Base-by-base conservation (phyloP, 2,113 vertebrate genomes). In the Callipepla californica region DNA sequence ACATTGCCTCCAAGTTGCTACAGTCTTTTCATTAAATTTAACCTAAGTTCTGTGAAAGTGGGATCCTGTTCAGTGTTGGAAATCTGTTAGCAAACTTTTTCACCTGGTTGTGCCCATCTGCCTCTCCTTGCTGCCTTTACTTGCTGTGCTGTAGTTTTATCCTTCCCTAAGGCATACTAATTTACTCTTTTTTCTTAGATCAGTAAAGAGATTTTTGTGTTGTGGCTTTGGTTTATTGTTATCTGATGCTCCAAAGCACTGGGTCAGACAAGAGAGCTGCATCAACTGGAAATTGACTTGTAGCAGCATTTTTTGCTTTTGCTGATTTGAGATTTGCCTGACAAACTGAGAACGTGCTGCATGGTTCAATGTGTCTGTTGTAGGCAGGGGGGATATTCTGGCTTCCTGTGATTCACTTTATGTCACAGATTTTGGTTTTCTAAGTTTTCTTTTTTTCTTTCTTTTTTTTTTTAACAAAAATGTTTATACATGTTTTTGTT, bases 141-240 rank as follows among this genome's bases (percentile, higher is more conserved):
- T 79, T 90, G 62, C 69, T 89, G 44, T 53, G 45, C 45, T 81
- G 9, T 40, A 58, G 53, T 76, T 86, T 72, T 86, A 76, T 87
- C 62, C 68, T 9, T 81, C 89, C 53, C 78, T 55, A 67, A 81
- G 86, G 69, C 66, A 82, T 44, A 19, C 40, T 73, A 79, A 96
- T 92, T 93, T 88, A 78, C 58, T 78, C 57, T 47, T 81, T 94
- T 44, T 84, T 87, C 47, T 47, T 79, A 57, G 34, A 40, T 34
- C 72, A 48, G 68, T 85, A 81, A 88, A 94, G 68, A 91, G 47
- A 61, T 79, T 93, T 53, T 93, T 92, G 70, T 96, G 53, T 50
- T 62, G 28, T 65, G 62, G 30, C 40, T 89, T 81, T 79, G 22
- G 32, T 87, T 95, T 87, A 77, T 93, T 87, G 74, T 93, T 85